Conservation (phyloP, 2,888 invertebrate genomes). For the Monopis laevigella region DNA sequence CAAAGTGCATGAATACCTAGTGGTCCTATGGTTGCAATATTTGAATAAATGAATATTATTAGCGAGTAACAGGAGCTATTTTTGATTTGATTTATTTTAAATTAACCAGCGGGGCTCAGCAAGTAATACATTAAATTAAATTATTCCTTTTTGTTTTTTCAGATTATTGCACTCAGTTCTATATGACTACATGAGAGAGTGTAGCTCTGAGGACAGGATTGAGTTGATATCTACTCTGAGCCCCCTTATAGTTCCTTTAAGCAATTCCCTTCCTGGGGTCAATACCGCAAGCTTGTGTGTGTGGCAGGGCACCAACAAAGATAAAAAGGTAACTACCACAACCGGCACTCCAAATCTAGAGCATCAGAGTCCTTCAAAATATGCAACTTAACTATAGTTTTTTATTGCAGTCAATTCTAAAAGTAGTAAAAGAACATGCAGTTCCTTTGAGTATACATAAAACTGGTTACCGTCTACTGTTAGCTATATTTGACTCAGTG, state of each 20-base stretch:
- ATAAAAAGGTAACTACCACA: slow-evolving; percentile 76
- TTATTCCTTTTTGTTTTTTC: slow-evolving; percentile 17
- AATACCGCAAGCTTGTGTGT: slow-evolving; percentile 84
- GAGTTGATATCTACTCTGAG: slow-evolving; percentile 81
- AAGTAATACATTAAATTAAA: no score
- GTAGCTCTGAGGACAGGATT: slow-evolving; percentile 71
- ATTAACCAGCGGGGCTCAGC: no score
- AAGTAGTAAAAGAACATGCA: slow-evolving; percentile 87
- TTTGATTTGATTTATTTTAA: no score
- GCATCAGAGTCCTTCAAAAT: background rate
- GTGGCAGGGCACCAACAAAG: slow-evolving; percentile 87
- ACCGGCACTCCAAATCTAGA: background rate
- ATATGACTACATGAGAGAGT: slow-evolving; percentile 81
- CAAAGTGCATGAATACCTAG: no score
- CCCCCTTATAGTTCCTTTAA: slow-evolving; percentile 70
- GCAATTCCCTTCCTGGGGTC: slow-evolving; percentile 84
- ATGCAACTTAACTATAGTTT: no score
- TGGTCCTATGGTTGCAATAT: no score
- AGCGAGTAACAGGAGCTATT: no score
- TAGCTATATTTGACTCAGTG: slow-evolving; percentile 86
- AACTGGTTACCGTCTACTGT: slow-evolving; percentile 83
- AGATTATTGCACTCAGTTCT: slow-evolving; percentile 83
- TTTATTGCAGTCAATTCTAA: slow-evolving; percentile 75
- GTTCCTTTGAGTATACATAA: slow-evolving; percentile 85
- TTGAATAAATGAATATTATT: no score